phyloP scores from a whole-genome alignment of 2,888 invertebrate genomes.

The Diploptera punctata region DNA sequence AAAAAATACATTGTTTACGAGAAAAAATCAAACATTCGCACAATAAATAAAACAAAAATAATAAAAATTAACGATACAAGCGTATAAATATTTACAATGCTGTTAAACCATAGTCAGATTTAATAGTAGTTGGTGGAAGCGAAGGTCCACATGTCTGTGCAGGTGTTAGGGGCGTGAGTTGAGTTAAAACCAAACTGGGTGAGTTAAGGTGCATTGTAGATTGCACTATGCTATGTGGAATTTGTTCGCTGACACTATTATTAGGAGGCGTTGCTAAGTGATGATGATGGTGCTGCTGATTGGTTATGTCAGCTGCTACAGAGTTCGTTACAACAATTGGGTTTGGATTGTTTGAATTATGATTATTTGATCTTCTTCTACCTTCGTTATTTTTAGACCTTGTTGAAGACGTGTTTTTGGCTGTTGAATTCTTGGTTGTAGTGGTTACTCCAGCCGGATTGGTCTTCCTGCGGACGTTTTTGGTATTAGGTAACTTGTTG shows the following conservation, averaged over 20 bases:
- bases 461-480: constrained; percentile 78
- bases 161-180: constrained; percentile 62
- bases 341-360: not conserved
- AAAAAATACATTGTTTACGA: no score
- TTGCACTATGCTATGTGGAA: constrained; percentile 6
- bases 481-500: constrained; percentile 88
- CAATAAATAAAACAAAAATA: no score
- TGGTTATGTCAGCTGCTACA: constrained; percentile 11
- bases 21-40: no score
- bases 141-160: constrained; percentile 51
- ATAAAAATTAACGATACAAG: no score
- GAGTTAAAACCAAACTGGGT: constrained; percentile 53
- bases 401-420: constrained; percentile 65
- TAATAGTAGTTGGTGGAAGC: constrained; percentile 67
- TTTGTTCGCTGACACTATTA: constrained; percentile 51
- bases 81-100: constrained; percentile 41
- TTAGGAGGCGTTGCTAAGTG: constrained; percentile 48
- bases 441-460: constrained; percentile 75
- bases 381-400: constrained; percentile 50
- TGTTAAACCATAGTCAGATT: constrained; percentile 88
- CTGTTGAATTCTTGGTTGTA: constrained; percentile 57
- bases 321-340: not conserved
- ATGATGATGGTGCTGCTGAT: constrained; percentile 20
- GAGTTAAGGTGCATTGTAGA: constrained; percentile 15
- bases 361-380: constrained; percentile 53